Conservation (phyloP, 1,140 invertebrate species). For the Frieseomelitta varia region DNA sequence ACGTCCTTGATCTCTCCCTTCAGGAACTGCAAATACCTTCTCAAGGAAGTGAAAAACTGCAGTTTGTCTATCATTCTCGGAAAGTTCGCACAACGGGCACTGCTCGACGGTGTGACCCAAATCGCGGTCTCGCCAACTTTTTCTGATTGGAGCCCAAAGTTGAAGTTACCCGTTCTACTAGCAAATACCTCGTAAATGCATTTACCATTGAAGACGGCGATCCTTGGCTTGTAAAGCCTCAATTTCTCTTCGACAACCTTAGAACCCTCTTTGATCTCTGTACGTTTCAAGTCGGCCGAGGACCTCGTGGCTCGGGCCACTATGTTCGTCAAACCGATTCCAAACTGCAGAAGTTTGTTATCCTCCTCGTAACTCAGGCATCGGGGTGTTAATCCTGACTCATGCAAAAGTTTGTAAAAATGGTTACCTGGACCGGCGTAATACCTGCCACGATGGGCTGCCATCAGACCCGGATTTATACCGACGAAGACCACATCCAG, state of each 20-base stretch:
- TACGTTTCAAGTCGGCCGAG: conserved; percentile 74
- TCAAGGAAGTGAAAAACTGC: conserved; percentile 77
- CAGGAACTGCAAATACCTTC: conserved; percentile 75
- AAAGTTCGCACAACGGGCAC: conserved; percentile 79
- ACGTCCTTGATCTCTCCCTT: conserved; percentile 74
- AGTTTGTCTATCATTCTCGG: conserved; percentile 79
- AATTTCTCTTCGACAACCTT: conserved; percentile 73
- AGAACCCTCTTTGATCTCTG: conserved; percentile 77
- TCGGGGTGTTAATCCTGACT: conserved; percentile 71
- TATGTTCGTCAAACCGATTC: conserved; percentile 80
- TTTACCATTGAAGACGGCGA: conserved; percentile 80
- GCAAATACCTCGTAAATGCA: conserved; percentile 79
- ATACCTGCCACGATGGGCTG: conserved; percentile 78
- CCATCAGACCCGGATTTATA: conserved; percentile 80
- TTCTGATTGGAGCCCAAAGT: conserved; percentile 77
- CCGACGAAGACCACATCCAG: conserved; percentile 79
- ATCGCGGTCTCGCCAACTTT: conserved; percentile 72
- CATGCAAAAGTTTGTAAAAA: conserved; percentile 79
- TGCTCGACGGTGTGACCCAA: conserved; percentile 80
- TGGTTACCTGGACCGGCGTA: conserved; percentile 81
- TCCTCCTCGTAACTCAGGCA: conserved; percentile 75
- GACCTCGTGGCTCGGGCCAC: conserved; percentile 77
- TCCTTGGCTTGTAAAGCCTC: conserved; percentile 74
- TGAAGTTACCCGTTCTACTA: conserved; percentile 69
- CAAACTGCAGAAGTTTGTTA: conserved; percentile 70